A percentile compares a stretch with the other conserved stretches of the same genome.
These are phyloP conservation scores for Eurypyga helias DNA, from an alignment of 2,113 vertebrate genomes.

Conservation along the genomic window DNA sequence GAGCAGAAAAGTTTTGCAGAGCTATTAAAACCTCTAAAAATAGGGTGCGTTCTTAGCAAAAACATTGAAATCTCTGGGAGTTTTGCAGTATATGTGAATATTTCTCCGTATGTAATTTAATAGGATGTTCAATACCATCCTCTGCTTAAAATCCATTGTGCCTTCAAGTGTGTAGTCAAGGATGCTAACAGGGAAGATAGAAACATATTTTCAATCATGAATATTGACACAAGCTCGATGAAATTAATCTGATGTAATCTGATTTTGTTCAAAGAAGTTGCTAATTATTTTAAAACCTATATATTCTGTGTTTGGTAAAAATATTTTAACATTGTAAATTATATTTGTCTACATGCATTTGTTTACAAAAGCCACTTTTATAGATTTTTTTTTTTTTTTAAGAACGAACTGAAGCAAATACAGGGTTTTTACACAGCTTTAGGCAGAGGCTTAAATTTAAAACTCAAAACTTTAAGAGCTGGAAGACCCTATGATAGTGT, in stretches of 20 bases:
- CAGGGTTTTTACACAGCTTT: not conserved
- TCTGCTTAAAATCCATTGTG: not conserved
- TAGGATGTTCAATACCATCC: rapidly evolving
- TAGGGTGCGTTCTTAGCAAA: not conserved
- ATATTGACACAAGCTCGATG: not conserved
- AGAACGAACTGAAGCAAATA: not conserved
- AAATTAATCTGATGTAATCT: not conserved
- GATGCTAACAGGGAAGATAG: not conserved
- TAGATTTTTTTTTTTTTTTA: not conserved
- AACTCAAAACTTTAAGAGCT: not conserved
- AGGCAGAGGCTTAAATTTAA: not conserved
- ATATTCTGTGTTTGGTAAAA: not conserved
- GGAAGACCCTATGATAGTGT: not conserved
- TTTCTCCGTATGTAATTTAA: not conserved
- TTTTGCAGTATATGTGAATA: not conserved
- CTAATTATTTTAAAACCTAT: not conserved
- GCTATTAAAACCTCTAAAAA: not conserved
- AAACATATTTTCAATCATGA: not conserved
- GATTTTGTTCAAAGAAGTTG: not conserved
- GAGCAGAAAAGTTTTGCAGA: not conserved
- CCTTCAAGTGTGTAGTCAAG: not conserved
- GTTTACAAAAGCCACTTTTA: not conserved
- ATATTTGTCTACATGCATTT: no score
- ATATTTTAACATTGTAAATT: not conserved
- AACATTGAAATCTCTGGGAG: not conserved